These are phyloP conservation scores for Lepidochrysops patricia DNA, from an alignment of 2,888 invertebrate genomes.

Conservation along the genomic window DNA sequence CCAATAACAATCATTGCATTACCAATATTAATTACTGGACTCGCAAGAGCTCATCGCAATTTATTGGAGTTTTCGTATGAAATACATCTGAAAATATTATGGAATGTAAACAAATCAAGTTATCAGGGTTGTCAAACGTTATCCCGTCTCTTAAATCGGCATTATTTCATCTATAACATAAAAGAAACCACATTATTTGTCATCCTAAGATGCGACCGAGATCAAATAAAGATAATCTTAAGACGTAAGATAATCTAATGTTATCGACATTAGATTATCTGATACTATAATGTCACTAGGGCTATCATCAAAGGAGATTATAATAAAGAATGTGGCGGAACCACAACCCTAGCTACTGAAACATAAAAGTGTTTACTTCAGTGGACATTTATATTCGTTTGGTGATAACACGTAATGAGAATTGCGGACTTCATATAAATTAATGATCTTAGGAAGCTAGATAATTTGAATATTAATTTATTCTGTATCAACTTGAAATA, in stretches of 20 bases:
- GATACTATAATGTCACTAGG: too few species aligned
- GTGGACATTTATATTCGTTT: conserved; percentile 6
- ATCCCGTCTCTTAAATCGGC: neutral
- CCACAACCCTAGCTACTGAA: neutral
- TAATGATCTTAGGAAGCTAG: neutral
- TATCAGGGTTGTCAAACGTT: neutral
- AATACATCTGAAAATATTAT: neutral
- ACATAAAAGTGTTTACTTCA: conserved; percentile 7
- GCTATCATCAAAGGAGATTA: neutral
- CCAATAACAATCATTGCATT: too few species aligned
- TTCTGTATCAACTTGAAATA: too few species aligned
- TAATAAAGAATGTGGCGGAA: neutral
- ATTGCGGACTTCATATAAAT: neutral
- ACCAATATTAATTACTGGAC: neutral
- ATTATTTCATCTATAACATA: neutral
- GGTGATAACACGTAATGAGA: conserved; percentile 4
- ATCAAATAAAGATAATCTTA: neutral
- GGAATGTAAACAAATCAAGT: neutral
- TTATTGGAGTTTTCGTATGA: neutral
- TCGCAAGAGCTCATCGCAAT: neutral
- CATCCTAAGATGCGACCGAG: neutral
- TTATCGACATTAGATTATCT: too few species aligned
- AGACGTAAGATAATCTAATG: too few species aligned
- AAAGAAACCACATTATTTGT: neutral
- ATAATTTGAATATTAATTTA: neutral